A percentile compares a stretch with the other conserved stretches of the same genome.
Evolutionary conservation across 2,113 vertebrate genomes (phyloP).

Genomic region (Upupa epops): DNA sequence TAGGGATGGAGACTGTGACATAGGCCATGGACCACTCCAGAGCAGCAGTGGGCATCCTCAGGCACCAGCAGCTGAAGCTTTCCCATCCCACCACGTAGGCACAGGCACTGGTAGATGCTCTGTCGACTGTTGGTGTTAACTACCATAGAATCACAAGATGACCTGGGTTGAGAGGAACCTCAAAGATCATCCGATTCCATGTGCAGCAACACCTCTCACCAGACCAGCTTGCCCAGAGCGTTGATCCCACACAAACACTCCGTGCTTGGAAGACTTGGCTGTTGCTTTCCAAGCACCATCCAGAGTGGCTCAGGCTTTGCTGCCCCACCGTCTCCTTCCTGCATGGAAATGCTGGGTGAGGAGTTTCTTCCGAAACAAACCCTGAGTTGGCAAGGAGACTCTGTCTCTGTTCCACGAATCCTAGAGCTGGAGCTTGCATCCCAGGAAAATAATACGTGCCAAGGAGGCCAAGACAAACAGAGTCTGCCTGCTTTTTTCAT

Average conservation of each 20-base stretch:
- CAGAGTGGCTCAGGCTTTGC: neutral
- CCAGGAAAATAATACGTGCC: neutral
- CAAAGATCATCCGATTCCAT: too few relatives aligned
- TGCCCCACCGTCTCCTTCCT: neutral
- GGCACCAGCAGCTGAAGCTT: neutral
- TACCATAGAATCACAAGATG: too few relatives aligned
- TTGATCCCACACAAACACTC: fast-evolving
- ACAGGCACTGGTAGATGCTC: neutral
- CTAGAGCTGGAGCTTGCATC: neutral
- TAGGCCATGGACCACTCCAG: fast-evolving
- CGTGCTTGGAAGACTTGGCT: neutral
- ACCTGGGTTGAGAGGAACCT: too few relatives aligned
- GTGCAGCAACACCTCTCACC: too few relatives aligned
- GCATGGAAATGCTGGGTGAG: neutral
- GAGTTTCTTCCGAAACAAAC: slow-evolving; percentile 48
- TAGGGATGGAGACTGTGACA: neutral
- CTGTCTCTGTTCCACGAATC: neutral
- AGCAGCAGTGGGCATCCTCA: neutral
- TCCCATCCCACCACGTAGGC: fast-evolving
- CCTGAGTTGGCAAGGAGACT: neutral
- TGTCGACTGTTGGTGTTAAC: neutral
- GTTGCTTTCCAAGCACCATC: neutral
- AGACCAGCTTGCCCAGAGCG: too few relatives aligned
- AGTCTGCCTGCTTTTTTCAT: slow-evolving; percentile 7
- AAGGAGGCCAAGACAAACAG: slow-evolving; percentile 44